phyloP scores from a whole-genome alignment of 2,797 vertebrate species.

The Stomatorhinus walkeri region DNA sequence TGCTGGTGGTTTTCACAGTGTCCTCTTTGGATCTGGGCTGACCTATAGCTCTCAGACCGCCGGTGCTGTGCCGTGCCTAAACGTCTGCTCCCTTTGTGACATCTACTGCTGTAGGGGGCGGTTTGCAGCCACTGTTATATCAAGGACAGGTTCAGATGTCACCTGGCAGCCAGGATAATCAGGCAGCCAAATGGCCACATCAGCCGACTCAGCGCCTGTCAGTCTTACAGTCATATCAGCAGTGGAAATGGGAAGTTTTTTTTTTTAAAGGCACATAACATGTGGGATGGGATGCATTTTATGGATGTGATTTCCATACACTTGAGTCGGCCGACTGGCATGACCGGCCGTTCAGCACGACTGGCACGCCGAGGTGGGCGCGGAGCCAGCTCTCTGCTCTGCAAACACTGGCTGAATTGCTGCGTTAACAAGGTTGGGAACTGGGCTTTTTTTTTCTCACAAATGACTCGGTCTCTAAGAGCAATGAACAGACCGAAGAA shows the following conservation, averaged over 20 bases:
- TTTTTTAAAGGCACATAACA: not conserved
- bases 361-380: conserved; percentile 28
- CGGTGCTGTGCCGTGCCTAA: not conserved
- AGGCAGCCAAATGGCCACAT: not conserved
- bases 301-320: not conserved
- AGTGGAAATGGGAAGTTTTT: not conserved
- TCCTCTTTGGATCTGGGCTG: not conserved
- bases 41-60: not conserved
- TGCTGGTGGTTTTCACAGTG: not conserved
- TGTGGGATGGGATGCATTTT: not conserved
- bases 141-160: not conserved
- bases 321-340: not conserved
- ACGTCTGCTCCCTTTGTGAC: not conserved
- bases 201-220: not conserved
- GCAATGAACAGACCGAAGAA: not conserved
- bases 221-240: not conserved
- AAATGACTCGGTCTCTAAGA: not conserved
- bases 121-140: not conserved
- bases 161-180: not conserved
- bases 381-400: conserved; percentile 26
- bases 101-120: not conserved
- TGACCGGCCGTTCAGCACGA: not conserved
- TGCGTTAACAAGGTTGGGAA: conserved; percentile 28
- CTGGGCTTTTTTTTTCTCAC: conserved; percentile 18
- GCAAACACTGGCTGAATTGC: conserved; percentile 23